phyloP scores from a whole-genome alignment of 2,888 invertebrate genomes.

The Cheilosia pagana region DNA sequence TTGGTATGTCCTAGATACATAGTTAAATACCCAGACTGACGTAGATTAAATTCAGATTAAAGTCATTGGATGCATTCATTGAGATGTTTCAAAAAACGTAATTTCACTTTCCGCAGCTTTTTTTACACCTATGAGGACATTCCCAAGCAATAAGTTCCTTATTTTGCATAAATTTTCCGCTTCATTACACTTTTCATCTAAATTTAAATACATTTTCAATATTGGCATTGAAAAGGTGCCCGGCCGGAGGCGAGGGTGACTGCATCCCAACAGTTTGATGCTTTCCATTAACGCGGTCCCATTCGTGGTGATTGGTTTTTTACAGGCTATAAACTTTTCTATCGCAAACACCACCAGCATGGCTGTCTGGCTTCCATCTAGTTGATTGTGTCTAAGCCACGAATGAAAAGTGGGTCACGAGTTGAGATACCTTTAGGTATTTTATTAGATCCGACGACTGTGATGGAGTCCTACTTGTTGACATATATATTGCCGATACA shows the following conservation, averaged over 20 bases:
- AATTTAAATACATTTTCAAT: constrained; percentile 1
- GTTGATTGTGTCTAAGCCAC: background rate
- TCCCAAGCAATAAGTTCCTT: background rate
- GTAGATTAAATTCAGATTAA: no score
- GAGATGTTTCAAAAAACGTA: no score
- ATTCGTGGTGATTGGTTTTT: background rate
- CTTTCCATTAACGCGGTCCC: background rate
- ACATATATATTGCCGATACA: no score
- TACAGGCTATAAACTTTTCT: background rate
- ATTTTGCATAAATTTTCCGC: background rate
- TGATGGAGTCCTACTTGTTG: no score
- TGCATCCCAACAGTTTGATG: background rate
- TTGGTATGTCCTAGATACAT: no score
- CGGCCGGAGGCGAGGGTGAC: background rate
- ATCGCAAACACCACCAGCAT: background rate
- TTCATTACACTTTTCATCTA: constrained; percentile 7
- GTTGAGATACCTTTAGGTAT: background rate
- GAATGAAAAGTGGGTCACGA: background rate
- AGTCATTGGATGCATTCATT: no score
- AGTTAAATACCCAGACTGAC: no score
- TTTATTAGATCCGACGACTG: no score
- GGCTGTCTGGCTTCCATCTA: background rate
- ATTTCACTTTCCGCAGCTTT: no score
- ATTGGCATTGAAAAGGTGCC: background rate
- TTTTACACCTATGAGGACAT: no score